These are phyloP conservation scores for Cebus imitator DNA, from an alignment of 2,113 vertebrate species.

Conservation along the genomic window DNA sequence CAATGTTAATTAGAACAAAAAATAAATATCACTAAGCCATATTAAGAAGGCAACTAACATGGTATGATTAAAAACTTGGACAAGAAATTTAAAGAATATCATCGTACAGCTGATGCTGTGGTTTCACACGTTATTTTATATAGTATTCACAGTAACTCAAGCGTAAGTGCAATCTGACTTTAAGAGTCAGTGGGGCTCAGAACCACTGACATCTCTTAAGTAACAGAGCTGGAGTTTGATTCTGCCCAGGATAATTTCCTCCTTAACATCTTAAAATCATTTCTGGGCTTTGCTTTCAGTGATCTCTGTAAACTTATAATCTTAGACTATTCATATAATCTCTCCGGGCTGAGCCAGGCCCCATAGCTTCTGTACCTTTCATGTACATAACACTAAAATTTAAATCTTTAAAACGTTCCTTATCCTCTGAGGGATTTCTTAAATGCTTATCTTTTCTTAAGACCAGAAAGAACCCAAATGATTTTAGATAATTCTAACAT, in stretches of 20 bases:
- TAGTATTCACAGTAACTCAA: neutral
- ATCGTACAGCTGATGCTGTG: neutral
- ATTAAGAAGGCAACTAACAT: conserved; percentile 37
- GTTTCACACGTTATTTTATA: neutral
- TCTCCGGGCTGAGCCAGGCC: neutral
- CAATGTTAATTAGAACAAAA: conserved; percentile 49
- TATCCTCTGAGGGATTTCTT: conserved; percentile 5
- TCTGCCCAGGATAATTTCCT: neutral
- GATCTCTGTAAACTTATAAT: neutral
- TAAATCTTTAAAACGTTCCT: neutral
- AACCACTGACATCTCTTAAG: neutral
- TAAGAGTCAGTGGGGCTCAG: neutral
- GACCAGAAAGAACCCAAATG: neutral
- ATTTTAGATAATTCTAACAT: neutral
- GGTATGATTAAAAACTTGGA: neutral
- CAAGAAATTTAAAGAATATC: neutral
- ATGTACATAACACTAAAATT: neutral
- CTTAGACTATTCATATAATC: neutral
- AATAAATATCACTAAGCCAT: conserved; percentile 20
- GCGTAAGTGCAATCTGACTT: neutral
- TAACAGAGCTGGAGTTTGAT: neutral
- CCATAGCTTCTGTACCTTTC: neutral
- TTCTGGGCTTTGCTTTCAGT: neutral
- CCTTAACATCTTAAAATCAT: neutral
- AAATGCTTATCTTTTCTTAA: conserved; percentile 18